Conservation (phyloP, 1,140 invertebrate species). For the Nomia melanderi region DNA sequence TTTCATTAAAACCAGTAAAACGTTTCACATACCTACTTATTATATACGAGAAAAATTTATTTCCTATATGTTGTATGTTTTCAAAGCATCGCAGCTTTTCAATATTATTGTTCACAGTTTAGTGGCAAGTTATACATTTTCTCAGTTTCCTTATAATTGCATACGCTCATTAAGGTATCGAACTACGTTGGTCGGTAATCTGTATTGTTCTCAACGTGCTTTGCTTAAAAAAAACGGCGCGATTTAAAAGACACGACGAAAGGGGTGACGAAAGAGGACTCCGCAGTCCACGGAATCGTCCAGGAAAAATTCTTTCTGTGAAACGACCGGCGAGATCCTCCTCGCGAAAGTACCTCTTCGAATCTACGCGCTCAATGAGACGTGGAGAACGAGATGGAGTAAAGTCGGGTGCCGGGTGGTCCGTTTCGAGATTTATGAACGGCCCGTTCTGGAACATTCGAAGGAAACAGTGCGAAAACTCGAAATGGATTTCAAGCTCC, state of each 20-base stretch:
- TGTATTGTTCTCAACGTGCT: neutral
- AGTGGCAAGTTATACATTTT: neutral
- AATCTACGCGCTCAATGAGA: slow-evolving; percentile 61
- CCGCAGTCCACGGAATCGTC: slow-evolving; percentile 1
- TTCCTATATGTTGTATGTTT: no score
- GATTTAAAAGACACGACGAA: slow-evolving; percentile 32
- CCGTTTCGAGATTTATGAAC: slow-evolving; percentile 64
- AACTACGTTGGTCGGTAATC: neutral
- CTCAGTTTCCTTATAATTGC: neutral
- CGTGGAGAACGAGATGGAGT: slow-evolving; percentile 60
- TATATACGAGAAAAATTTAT: no score
- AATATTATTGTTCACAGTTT: neutral
- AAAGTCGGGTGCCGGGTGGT: slow-evolving; percentile 62
- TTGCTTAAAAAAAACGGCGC: slow-evolving; percentile 31
- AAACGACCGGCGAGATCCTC: slow-evolving; percentile 28
- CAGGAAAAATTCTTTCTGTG: slow-evolving; percentile 44
- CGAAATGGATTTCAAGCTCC: slow-evolving; percentile 24
- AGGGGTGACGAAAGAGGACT: slow-evolving; percentile 42
- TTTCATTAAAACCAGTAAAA: no score
- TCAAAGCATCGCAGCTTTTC: no score
- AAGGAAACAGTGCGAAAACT: slow-evolving; percentile 63
- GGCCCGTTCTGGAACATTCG: slow-evolving; percentile 63
- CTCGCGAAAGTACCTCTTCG: slow-evolving; percentile 45
- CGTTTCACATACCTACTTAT: no score
- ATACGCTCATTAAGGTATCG: neutral